phyloP scores from a whole-genome alignment of 2,888 invertebrate genomes.

The Metellina segmentata region DNA sequence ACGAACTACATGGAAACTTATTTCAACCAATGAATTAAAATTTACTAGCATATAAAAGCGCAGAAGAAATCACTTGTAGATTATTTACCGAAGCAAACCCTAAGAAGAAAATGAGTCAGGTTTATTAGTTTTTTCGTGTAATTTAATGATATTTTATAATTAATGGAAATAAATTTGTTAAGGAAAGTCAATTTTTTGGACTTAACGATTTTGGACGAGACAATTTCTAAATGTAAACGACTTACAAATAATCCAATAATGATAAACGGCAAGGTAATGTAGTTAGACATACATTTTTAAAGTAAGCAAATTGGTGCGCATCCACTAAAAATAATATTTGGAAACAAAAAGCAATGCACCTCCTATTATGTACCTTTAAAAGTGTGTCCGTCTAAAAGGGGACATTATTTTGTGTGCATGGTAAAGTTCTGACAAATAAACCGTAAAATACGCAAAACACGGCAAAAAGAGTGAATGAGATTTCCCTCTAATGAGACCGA shows the following conservation, averaged over 20 bases:
- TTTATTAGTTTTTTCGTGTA: too few relatives aligned
- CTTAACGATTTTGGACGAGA: too few relatives aligned
- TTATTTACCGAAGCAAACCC: too few relatives aligned
- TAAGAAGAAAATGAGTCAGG: too few relatives aligned
- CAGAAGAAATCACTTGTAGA: too few relatives aligned
- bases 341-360: not conserved
- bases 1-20: too few relatives aligned
- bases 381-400: conserved; percentile 20
- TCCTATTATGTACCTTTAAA: conserved; percentile 12
- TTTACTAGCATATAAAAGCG: too few relatives aligned
- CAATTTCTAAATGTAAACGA: not conserved
- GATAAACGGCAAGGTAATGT: not conserved
- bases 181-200: too few relatives aligned
- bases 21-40: too few relatives aligned
- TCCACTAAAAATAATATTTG: conserved; percentile 2
- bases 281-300: not conserved
- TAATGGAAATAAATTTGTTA: too few relatives aligned
- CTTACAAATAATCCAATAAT: not conserved
- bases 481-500: conserved; percentile 47
- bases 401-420: conserved; percentile 34
- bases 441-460: conserved; percentile 56
- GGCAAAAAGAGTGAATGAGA: conserved; percentile 44
- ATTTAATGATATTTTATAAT: too few relatives aligned
- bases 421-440: conserved; percentile 42
- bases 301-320: too few relatives aligned